Evolutionary conservation across 2,888 invertebrate species (phyloP), one percentile per base, ranked within the genome.

Genomic region (Drosophila mulleri): DNA sequence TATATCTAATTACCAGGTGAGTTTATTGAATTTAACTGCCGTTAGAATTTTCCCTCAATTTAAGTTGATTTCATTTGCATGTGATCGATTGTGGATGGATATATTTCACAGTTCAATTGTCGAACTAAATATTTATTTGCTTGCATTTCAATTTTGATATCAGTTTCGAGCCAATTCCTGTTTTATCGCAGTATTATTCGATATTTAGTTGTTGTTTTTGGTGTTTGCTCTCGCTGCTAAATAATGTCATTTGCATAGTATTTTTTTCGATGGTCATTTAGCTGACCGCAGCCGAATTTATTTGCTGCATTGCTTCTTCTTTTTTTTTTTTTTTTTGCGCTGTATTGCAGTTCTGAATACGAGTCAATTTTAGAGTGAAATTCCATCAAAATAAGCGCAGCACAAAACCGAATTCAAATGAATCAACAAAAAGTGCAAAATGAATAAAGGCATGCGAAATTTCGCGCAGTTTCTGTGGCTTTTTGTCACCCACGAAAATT

Each of bases 191-290:
- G 69, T 56, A 58, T 56, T 62, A 45, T 65, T 26, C 14, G 18
- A 14, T 67, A 26, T 57, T 47, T 37, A 18, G 42, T 53, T 23
- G 42, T 53, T 56, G 32, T 26, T 26, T 9, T 47, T 52, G 18
- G 20, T 67, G 56, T 66, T 74, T 59, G 64, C 53, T 60, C 65
- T 48, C 44, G 14, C 39, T 16, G 23, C 59, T 20, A 56, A 61
- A 71, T 84, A 72, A 82, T 82, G 69, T 88, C 67, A 84, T 84
- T 81, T 72, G 67, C 12, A 26, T 39, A 26, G 26, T 26, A 4
- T 35, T 50, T 82, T 80, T 80, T 79, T 69, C 39, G 54, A 68
- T 64, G 69, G 68, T 66, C 65, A 86, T 83, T 88, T 83, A 75
- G 72, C 68, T 60, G 72, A 88, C 83, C 89, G 37, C 81, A 75